Evolutionary conservation across 2,797 vertebrate species (phyloP).

Genomic region (Rhinella marina): DNA sequence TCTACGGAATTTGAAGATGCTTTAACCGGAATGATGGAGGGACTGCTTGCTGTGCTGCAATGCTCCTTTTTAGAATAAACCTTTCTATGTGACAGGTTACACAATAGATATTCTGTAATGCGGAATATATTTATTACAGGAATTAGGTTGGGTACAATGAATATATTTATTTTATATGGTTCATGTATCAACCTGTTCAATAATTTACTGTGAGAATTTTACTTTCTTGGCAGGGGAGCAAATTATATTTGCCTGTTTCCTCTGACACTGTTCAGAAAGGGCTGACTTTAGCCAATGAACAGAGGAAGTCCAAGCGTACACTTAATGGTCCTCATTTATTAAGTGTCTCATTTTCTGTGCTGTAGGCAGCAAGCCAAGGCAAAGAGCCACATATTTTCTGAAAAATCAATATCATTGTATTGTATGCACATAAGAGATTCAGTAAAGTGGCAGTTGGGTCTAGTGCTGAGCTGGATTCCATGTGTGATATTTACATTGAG

Average conservation of each 20-base stretch:
- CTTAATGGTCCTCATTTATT: constrained; percentile 32
- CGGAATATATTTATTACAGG: not conserved
- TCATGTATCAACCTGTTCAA: not conserved
- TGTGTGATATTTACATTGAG: constrained; percentile 28
- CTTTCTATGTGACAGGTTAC: constrained; percentile 18
- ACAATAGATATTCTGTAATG: not conserved
- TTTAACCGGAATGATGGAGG: constrained; percentile 8
- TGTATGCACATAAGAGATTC: constrained; percentile 29
- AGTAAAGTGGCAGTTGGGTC: constrained; percentile 17
- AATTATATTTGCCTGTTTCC: not conserved
- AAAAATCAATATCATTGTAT: constrained; percentile 51
- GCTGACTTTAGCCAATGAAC: constrained; percentile 2
- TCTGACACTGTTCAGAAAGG: not conserved
- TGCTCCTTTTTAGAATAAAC: constrained; percentile 18
- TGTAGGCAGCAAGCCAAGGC: constrained; percentile 38
- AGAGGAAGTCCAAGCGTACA: constrained; percentile 14
- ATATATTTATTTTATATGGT: constrained; percentile 5
- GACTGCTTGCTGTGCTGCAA: constrained; percentile 2
- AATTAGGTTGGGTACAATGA: not conserved
- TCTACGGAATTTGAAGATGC: constrained; percentile 8
- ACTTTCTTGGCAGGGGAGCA: not conserved
- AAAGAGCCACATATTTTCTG: constrained; percentile 32
- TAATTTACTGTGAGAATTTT: not conserved
- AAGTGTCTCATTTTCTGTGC: constrained; percentile 38
- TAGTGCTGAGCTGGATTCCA: constrained; percentile 11